Percentiles rank a stretch among this genome's conserved stretches.
Conservation (phyloP, 1,140 invertebrate genomes). For the Coenobita brevimanus region DNA sequence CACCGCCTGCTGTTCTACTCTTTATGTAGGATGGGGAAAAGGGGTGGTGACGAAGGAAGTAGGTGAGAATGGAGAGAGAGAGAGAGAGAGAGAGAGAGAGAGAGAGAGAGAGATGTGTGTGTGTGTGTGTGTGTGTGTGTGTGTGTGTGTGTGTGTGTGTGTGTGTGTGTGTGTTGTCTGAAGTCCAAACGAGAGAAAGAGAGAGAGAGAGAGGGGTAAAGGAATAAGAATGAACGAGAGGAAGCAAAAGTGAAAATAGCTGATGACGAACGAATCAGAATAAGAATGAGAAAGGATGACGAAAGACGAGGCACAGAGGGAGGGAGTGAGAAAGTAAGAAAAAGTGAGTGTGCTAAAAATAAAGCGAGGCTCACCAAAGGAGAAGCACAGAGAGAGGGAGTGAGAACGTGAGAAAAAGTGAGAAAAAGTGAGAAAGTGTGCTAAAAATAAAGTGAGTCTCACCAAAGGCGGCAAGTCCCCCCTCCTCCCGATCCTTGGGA, state of each 20-base stretch:
- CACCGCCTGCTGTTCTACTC: too few relatives aligned
- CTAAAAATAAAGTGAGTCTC: background rate
- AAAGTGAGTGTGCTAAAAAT: too few relatives aligned
- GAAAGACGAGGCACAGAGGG: background rate
- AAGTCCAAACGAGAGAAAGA: too few relatives aligned
- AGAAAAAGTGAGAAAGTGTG: too few relatives aligned
- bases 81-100: too few relatives aligned
- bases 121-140: background rate
- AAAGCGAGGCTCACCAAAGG: background rate
- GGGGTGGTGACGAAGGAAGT: too few relatives aligned
- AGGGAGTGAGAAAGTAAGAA: too few relatives aligned
- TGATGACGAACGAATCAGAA: background rate
- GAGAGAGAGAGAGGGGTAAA: background rate
- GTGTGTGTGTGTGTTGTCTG: conserved; percentile 1
- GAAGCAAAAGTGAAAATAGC: background rate
- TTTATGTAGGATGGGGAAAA: too few relatives aligned
- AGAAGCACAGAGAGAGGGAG: background rate
- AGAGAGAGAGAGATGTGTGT: too few relatives aligned
- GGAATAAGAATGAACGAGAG: background rate
- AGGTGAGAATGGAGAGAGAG: too few relatives aligned
- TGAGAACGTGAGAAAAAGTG: too few relatives aligned
- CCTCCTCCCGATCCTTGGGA: conserved; percentile 50
- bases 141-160: background rate
- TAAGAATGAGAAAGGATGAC: background rate
- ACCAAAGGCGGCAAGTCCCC: conserved; percentile 52